phyloP scores from a whole-genome alignment of 1,140 invertebrate species.

The Plutomurus gul region DNA sequence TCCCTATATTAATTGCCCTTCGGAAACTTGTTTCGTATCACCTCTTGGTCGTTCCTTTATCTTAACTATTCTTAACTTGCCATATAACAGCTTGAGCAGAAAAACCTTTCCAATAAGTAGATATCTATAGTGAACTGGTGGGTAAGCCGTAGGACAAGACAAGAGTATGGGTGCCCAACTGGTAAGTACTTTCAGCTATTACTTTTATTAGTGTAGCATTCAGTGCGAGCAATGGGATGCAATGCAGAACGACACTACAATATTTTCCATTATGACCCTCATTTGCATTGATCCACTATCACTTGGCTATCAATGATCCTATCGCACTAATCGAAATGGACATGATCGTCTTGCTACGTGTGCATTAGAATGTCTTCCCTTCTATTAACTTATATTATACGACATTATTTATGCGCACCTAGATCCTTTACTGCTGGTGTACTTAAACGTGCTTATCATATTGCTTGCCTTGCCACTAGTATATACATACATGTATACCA shows the following conservation, averaged over 20 bases:
- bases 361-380: neutral
- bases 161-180: neutral
- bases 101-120: neutral
- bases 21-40: conserved; percentile 39
- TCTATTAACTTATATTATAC: neutral
- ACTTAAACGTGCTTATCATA: neutral
- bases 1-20: conserved; percentile 39
- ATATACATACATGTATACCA: too few species aligned
- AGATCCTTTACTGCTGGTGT: neutral
- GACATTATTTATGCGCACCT: neutral
- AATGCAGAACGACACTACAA: neutral
- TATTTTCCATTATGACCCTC: conserved; percentile 21
- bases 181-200: neutral
- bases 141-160: neutral
- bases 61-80: conserved; percentile 19
- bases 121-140: neutral
- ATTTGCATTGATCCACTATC: conserved; percentile 27
- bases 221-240: neutral
- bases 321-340: conserved; percentile 16
- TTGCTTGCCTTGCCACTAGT: neutral
- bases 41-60: conserved; percentile 18
- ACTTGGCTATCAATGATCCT: conserved; percentile 2
- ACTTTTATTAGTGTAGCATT: neutral
- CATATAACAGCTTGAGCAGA: neutral
- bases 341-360: conserved; percentile 13